Evolutionary conservation across 2,888 invertebrate genomes (phyloP).

Genomic region (Ganaspis brasiliensis): DNA sequence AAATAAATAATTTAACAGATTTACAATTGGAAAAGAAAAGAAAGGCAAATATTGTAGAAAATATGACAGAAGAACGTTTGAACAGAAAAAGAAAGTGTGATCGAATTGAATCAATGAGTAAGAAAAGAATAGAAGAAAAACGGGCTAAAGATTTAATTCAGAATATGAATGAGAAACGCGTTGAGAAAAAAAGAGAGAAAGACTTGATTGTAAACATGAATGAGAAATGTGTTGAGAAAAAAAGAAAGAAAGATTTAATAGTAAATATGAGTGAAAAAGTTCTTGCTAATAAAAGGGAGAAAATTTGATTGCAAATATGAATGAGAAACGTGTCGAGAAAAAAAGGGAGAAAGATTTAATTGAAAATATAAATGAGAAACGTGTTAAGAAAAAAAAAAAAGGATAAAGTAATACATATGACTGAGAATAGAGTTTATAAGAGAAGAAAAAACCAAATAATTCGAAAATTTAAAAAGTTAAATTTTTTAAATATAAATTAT

Average conservation of each 20-base stretch:
- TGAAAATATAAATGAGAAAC: too few species aligned
- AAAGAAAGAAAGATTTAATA: too few species aligned
- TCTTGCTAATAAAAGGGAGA: too few species aligned
- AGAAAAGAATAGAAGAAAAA: neutral
- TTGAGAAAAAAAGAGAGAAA: too few species aligned
- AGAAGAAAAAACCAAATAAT: constrained; percentile 22
- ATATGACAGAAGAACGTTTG: neutral
- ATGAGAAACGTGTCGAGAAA: neutral
- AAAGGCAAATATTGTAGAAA: neutral
- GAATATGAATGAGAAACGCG: constrained; percentile 32
- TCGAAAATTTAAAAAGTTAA: constrained; percentile 27
- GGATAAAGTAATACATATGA: neutral
- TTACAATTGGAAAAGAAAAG: neutral
- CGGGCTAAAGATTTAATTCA: constrained; percentile 3
- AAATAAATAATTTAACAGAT: neutral
- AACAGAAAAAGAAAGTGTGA: constrained; percentile 2
- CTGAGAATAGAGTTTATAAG: constrained; percentile 7
- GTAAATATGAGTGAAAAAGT: too few species aligned
- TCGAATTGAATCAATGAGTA: neutral
- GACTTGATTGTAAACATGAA: too few species aligned
- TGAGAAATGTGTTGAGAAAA: too few species aligned
- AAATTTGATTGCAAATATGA: too few species aligned
- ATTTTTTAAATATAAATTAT: neutral
- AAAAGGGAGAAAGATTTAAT: constrained; percentile 19
- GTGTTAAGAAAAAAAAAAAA: too few species aligned